Conservation (phyloP, 2,113 vertebrate species). For the Gallinago jamesoni region DNA sequence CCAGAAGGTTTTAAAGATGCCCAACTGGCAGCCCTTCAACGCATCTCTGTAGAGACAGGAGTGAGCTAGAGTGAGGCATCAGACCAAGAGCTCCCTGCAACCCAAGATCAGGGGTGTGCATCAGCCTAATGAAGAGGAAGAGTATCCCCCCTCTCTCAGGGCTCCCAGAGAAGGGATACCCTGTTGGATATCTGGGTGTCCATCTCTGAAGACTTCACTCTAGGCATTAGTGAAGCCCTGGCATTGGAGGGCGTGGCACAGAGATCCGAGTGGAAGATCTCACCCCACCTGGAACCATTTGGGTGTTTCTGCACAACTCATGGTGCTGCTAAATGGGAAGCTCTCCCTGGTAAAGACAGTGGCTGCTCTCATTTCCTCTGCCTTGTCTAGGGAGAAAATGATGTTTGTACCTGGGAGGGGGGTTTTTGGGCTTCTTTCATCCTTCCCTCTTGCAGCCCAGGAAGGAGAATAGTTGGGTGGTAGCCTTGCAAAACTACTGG, state of each 20-base stretch:
- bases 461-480: neutral
- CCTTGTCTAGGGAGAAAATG: neutral
- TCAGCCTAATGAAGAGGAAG: neutral
- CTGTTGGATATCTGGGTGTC: too few relatives aligned
- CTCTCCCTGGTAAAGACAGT: neutral
- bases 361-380: neutral
- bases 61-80: neutral
- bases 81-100: neutral
- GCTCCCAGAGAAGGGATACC: neutral
- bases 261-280: neutral
- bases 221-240: neutral
- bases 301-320: neutral
- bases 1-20: neutral
- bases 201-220: neutral
- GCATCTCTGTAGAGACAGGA: neutral
- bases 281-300: neutral
- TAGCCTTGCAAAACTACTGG: neutral
- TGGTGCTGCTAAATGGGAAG: neutral
- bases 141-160: neutral
- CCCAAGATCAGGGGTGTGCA: neutral
- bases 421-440: neutral
- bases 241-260: neutral
- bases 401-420: neutral
- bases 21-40: neutral
- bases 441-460: neutral